Evolutionary conservation across 2,888 invertebrate genomes (phyloP), one percentile per base, ranked within the genome.

Genomic region (Tolmerus cingulatus): DNA sequence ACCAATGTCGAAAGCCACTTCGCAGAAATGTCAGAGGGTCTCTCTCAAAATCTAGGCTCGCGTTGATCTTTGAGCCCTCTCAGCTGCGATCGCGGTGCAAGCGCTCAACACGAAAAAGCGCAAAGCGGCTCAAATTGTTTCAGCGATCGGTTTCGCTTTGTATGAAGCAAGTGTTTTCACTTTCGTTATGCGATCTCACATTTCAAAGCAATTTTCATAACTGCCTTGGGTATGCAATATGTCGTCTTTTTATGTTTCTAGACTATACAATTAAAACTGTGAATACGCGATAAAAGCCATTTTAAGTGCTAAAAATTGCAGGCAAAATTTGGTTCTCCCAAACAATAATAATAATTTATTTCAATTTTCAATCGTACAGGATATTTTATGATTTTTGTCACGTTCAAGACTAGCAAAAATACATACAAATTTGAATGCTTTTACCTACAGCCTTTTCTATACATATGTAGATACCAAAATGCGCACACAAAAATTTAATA

Each of bases 21-120:
- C 79, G 51, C 79, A 79, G 51, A 79, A 79, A 79, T 79, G 79
- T 79, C 79, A 79, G 79, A 79, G 79, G 79, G 51, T 46, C 51
- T 79, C 79, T 79, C 66, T 51, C 16, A 14, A 51, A 4, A 46
- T 16, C 43, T 3, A 0, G 16, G 51, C n/a, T 1, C 66, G 23
- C 16, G 19, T 46, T 79, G 51, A 79, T 79, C 51, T 79, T 79
- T 79, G 79, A 79, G 79, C 79, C 46, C 30, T 79, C 27, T 51
- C 51, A 23, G 51, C 23, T 57, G 9, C 57, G 30, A 19, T 23
- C 2, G 19, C 57, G 51, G 40, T 79, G 79, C 79, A 79, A 51
- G 27, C n/a, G 51, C 23, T 79, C 27, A 14, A 78, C n/a, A 78
- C 23, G 23, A 78, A 77, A 77, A 37, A 23, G 14, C 79, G 16